Evolutionary conservation across 2,113 vertebrate species (phyloP).

Genomic region (Macrotus californicus): DNA sequence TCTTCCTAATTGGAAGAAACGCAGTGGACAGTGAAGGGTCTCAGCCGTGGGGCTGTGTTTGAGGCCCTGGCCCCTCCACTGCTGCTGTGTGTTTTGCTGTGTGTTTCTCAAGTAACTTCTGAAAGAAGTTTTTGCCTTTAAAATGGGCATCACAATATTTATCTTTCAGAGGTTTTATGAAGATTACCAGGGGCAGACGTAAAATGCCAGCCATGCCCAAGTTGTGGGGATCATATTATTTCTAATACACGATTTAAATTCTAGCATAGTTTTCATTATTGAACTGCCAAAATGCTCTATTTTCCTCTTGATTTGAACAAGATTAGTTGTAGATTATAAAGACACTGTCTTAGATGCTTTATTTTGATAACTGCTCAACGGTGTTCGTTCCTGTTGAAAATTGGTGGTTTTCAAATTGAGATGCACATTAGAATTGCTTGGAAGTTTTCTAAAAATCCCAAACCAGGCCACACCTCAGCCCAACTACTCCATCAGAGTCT

Average conservation of each 20-base stretch:
- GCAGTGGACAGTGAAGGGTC: accelerated
- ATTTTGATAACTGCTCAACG: background rate
- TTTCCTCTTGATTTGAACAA: background rate
- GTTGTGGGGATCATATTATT: background rate
- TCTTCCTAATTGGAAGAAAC: background rate
- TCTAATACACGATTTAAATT: background rate
- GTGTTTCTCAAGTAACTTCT: background rate
- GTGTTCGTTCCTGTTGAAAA: background rate
- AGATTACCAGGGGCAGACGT: background rate
- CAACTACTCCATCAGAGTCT: background rate
- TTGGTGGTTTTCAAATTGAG: background rate
- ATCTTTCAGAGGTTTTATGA: background rate
- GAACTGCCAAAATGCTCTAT: background rate
- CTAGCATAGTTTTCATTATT: background rate
- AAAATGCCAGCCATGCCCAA: background rate
- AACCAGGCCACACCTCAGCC: background rate
- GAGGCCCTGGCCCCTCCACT: background rate
- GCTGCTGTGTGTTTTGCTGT: background rate
- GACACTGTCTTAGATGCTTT: background rate
- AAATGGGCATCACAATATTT: background rate
- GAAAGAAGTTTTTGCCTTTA: background rate
- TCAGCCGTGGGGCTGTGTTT: background rate
- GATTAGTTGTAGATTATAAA: background rate
- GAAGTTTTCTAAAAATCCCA: background rate
- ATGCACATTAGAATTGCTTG: background rate